Evolutionary conservation across 30 jellyfish, hydroid and myxozoan genomes (phyloP).

Genomic region (Mastigias papua): DNA sequence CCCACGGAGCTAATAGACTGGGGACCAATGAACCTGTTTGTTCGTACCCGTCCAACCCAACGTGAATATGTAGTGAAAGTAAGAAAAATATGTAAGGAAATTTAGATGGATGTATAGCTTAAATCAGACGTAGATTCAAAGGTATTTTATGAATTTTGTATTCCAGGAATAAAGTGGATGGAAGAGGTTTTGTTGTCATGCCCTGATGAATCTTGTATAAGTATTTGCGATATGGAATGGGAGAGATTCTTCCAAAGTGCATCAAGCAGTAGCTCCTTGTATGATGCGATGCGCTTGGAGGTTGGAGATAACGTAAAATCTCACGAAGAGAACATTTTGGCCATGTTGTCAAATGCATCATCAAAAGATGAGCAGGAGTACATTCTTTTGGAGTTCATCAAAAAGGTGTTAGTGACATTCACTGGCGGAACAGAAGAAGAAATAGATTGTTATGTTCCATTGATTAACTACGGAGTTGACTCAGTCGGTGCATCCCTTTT

Average conservation of each 20-base stretch:
- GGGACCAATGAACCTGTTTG: no score
- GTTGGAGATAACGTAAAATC: not conserved
- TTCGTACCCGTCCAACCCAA: no score
- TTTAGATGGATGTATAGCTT: no score
- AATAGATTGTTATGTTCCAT: slow-evolving; percentile 57
- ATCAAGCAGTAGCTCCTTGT: not conserved
- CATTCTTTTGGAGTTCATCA: slow-evolving; percentile 5
- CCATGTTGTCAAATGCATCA: slow-evolving; percentile 3
- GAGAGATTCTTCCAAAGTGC: not conserved
- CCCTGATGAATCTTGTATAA: slow-evolving; percentile 23
- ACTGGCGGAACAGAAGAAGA: slow-evolving; percentile 72
- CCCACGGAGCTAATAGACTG: no score
- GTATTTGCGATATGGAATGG: slow-evolving; percentile 72
- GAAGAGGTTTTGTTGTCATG: slow-evolving; percentile 29
- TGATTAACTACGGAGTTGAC: slow-evolving; percentile 66
- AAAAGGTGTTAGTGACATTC: slow-evolving; percentile 40
- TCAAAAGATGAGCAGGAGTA: slow-evolving; percentile 49
- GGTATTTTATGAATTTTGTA: no score
- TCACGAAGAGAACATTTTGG: slow-evolving; percentile 1
- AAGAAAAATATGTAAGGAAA: no score
- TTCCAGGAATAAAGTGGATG: slow-evolving; percentile 67
- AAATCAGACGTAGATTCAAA: no score
- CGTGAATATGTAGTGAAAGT: no score
- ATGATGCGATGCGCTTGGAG: not conserved
- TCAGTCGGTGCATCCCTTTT: slow-evolving; percentile 72